phyloP scores from a whole-genome alignment of 2,888 invertebrate species.

The Alsophila aescularia region DNA sequence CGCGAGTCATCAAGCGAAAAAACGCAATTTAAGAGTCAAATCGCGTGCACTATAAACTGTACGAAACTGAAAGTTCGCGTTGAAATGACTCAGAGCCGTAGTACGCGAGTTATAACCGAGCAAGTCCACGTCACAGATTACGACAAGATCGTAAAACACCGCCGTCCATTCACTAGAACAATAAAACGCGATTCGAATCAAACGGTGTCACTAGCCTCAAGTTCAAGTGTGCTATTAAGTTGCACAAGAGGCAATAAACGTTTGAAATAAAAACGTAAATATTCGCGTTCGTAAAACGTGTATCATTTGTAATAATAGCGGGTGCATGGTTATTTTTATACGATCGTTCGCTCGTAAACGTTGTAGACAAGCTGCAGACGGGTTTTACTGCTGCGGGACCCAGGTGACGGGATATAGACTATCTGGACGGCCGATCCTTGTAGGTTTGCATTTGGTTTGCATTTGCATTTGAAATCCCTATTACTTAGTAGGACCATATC shows the following conservation, averaged over 20 bases:
- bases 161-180: conserved; percentile 80
- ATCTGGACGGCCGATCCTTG: conserved; percentile 49
- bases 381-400: conserved; percentile 69
- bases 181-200: conserved; percentile 82
- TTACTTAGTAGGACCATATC: neutral
- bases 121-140: conserved; percentile 67
- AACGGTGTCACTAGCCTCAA: conserved; percentile 82
- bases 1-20: neutral
- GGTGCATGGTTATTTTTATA: conserved; percentile 76
- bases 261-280: conserved; percentile 78
- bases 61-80: conserved; percentile 71
- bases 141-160: conserved; percentile 77
- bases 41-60: conserved; percentile 35
- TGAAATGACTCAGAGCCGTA: conserved; percentile 66
- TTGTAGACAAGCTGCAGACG: conserved; percentile 79
- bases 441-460: conserved; percentile 24
- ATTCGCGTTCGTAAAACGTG: conserved; percentile 59
- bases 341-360: conserved; percentile 76
- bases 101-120: conserved; percentile 65
- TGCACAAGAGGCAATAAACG: conserved; percentile 79
- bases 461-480: conserved; percentile 44
- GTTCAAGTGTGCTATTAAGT: conserved; percentile 82
- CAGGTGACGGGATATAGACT: conserved; percentile 66
- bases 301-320: conserved; percentile 62
- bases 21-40: conserved; percentile 11